These are phyloP conservation scores for Uropetala carovei DNA, from an alignment of 2,888 invertebrate genomes.

Conservation along the genomic window DNA sequence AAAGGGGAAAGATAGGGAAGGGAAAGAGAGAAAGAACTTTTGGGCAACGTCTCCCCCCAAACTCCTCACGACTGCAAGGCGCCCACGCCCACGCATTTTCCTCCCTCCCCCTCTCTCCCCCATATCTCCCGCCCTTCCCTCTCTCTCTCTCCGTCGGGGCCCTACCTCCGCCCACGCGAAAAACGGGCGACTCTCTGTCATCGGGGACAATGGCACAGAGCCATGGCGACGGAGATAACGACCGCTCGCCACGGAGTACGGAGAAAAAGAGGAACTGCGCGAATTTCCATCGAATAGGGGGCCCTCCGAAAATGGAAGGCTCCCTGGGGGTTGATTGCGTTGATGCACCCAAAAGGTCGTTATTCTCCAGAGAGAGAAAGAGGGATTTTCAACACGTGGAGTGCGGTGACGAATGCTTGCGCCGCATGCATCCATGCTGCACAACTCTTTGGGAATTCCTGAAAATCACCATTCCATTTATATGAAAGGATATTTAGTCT, in stretches of 20 bases:
- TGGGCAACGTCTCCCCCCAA: background rate
- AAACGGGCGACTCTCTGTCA: background rate
- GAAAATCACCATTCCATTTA: too few species aligned
- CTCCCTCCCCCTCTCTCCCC: background rate
- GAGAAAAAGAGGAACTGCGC: background rate
- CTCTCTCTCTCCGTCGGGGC: background rate
- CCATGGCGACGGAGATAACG: slow-evolving; percentile 12
- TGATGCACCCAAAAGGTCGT: background rate
- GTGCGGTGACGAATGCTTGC: too few species aligned
- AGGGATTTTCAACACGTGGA: too few species aligned
- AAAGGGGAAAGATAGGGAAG: background rate
- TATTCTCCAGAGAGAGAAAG: too few species aligned
- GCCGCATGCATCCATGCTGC: too few species aligned
- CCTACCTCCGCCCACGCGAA: background rate
- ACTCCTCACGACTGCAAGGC: slow-evolving; percentile 7
- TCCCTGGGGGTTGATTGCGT: background rate
- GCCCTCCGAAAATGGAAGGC: background rate
- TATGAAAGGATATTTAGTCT: too few species aligned
- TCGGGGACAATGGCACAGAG: slow-evolving; percentile 20
- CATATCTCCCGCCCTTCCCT: background rate
- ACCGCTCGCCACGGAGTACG: background rate
- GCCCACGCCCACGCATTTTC: background rate
- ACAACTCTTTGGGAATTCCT: too few species aligned
- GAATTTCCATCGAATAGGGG: slow-evolving; percentile 15
- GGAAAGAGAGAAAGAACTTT: background rate